Percentiles rank a stretch among this genome's conserved stretches.
Evolutionary conservation across 2,888 invertebrate species (phyloP).

Genomic region (Drosophila robusta): DNA sequence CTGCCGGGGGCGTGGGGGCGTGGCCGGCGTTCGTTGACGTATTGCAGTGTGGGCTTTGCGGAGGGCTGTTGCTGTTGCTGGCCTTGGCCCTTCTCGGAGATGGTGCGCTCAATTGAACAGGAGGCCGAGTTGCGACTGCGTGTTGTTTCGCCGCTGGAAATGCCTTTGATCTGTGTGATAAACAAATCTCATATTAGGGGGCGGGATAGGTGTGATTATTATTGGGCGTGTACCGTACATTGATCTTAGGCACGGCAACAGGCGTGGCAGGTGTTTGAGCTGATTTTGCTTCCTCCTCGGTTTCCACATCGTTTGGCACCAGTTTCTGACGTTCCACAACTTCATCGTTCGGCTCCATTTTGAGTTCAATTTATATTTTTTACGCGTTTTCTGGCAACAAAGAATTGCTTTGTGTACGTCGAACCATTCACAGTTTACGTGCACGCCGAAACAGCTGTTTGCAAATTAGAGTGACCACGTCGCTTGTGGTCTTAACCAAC

Average conservation of each 20-base stretch:
- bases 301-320: constrained; percentile 84
- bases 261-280: constrained; percentile 83
- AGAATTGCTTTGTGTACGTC: constrained; percentile 58
- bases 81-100: constrained; percentile 78
- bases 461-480: constrained; percentile 17
- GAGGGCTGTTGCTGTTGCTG: constrained; percentile 63
- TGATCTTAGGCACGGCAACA: constrained; percentile 80
- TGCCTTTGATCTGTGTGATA: constrained; percentile 81
- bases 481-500: background rate
- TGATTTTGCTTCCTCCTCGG: constrained; percentile 84
- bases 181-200: constrained; percentile 1
- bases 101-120: constrained; percentile 84
- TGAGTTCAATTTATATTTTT: constrained; percentile 23
- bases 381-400: constrained; percentile 17
- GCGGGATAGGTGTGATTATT: background rate
- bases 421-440: constrained; percentile 34
- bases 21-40: constrained; percentile 84
- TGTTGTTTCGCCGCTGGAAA: constrained; percentile 85
- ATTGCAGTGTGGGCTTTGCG: constrained; percentile 82
- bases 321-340: constrained; percentile 85
- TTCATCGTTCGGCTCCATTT: constrained; percentile 85
- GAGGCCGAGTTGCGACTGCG: constrained; percentile 84
- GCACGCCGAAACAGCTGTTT: constrained; percentile 41
- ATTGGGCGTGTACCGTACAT: constrained; percentile 29
- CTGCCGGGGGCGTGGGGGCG: constrained; percentile 74